Conservation (phyloP, 1,140 invertebrate genomes). For the Orius laevigatus region DNA sequence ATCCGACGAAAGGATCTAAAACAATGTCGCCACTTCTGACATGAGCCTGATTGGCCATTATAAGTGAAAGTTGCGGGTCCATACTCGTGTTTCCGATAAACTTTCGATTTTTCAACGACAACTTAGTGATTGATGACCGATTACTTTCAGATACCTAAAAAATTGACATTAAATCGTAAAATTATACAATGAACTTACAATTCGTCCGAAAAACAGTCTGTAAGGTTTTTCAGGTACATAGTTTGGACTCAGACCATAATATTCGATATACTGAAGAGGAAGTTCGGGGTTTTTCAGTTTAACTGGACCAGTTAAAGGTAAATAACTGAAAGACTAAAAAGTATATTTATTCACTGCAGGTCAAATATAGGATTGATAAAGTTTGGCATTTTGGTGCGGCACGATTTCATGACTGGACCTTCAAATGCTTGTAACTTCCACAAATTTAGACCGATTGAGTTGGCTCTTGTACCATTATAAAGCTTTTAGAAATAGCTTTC, state of each 20-base stretch:
- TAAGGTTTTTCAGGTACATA: constrained; percentile 51
- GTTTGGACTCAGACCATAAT: constrained; percentile 65
- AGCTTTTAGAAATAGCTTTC: too few species aligned
- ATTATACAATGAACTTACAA: constrained; percentile 38
- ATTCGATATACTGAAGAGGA: constrained; percentile 66
- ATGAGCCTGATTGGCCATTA: constrained; percentile 88
- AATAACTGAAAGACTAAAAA: constrained; percentile 54
- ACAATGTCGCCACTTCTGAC: constrained; percentile 56
- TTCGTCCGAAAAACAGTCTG: constrained; percentile 67
- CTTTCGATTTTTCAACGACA: constrained; percentile 74
- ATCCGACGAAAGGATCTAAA: constrained; percentile 90
- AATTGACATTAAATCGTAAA: background rate
- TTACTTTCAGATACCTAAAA: constrained; percentile 62
- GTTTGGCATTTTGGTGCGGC: too few species aligned
- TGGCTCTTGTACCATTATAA: too few species aligned
- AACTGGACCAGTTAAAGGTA: constrained; percentile 63
- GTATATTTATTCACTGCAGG: constrained; percentile 9
- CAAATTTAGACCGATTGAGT: too few species aligned
- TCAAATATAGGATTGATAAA: too few species aligned
- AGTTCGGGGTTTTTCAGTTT: constrained; percentile 69
- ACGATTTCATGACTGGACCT: too few species aligned
- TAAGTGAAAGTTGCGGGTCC: constrained; percentile 79
- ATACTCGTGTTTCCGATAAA: constrained; percentile 97
- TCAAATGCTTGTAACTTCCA: too few species aligned
- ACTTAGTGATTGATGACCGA: constrained; percentile 54